Base-by-base conservation (phyloP, 2,888 invertebrate genomes). In the Melanotus villosus region DNA sequence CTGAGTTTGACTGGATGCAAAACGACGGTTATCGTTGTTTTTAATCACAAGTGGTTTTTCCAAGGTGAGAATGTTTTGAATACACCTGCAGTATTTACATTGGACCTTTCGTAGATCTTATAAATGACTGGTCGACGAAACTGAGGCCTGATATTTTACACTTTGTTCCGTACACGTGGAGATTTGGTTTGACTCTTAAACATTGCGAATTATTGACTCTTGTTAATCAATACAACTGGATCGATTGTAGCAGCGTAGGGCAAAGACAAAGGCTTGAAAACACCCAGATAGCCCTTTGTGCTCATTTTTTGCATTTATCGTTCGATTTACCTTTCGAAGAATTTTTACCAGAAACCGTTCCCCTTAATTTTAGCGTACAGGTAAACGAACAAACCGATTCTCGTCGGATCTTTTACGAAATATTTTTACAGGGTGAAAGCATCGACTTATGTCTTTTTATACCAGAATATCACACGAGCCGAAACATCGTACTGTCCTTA, bases 171-270 rank as follows among this genome's bases (percentile, higher is more conserved):
- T 99, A 98, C 84, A 97, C 97, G 0, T 98, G 97, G 93, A 93
- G 95, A 81, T 94, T 99, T 79, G 94, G 93, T 70, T 87, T 99
- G 70, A 88, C 95, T 6, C 86, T 98, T 18, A 97, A 98, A 83
- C 97, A 98, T 84, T 98, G 98, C 85, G 98, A 99, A 85, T 88
- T 99, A 12, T 90, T 98, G 0, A 95, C 97, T 41, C 87, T 96
- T 12, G 93, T 96, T 80, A 99, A 99, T 85, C 96, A 99, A 82
- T 95, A 95, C 84, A 99, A 99, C 85, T 99, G 99, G 99, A 94
- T 99, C 75, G 99, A 99, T 85, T 98, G 98, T 79, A 96, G 97
- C 62, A 97, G 97, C 21, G 95, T 96, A 56, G 94, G 96, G 78
- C 96, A 96, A 83, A 77, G 80, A 60, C 83, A 81, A 65, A 78